phyloP scores from a whole-genome alignment of 1,140 invertebrate species.

The Pseudobourletiella spinata region DNA sequence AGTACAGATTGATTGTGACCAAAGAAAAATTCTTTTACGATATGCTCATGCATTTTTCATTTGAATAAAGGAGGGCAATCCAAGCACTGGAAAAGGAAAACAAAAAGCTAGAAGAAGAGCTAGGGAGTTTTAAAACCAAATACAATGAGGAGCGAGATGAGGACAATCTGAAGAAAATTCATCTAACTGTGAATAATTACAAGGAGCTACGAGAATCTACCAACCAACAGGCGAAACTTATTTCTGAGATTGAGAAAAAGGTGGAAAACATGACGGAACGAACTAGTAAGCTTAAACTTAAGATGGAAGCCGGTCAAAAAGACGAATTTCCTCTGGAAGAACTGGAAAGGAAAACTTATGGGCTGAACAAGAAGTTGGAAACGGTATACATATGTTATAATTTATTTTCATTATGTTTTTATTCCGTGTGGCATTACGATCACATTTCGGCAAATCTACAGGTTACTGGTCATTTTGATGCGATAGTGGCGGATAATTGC shows the following conservation, averaged over 20 bases:
- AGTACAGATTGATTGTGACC: slow-evolving; percentile 10
- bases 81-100: slow-evolving; percentile 14
- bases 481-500: slow-evolving; percentile 29
- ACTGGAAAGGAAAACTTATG: slow-evolving; percentile 16
- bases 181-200: not conserved
- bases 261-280: slow-evolving; percentile 1
- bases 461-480: slow-evolving; percentile 34
- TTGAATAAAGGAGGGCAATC: slow-evolving; percentile 9
- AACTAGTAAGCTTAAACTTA: slow-evolving; percentile 17
- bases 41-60: too few species aligned
- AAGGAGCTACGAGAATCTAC: slow-evolving; percentile 4
- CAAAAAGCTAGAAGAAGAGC: slow-evolving; percentile 2
- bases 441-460: too few species aligned
- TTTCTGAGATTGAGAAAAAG: slow-evolving; percentile 17
- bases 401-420: not conserved
- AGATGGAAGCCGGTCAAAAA: not conserved
- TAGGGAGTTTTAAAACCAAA: slow-evolving; percentile 8
- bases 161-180: slow-evolving; percentile 7
- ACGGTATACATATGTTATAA: slow-evolving; percentile 25
- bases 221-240: slow-evolving; percentile 11
- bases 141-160: slow-evolving; percentile 9
- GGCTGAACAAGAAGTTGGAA: slow-evolving; percentile 29
- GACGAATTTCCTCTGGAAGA: slow-evolving; percentile 12
- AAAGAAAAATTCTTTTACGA: not conserved
- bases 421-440: too few species aligned